Evolutionary conservation across 2,888 invertebrate genomes (phyloP).

Genomic region (Meteorus colon): DNA sequence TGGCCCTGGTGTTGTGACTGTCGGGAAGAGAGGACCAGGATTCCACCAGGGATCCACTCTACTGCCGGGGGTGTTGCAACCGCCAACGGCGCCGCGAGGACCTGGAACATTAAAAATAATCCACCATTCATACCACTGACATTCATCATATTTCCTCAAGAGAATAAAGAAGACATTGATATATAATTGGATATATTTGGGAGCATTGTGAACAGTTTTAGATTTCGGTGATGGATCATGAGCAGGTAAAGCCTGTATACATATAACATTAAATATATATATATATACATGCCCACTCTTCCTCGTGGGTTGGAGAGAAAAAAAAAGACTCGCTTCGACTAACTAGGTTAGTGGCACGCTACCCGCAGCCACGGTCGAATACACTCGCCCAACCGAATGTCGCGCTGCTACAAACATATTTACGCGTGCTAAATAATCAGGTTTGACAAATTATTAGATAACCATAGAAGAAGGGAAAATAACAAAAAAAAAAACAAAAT

Average conservation of each 20-base stretch:
- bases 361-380: constrained; percentile 65
- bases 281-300: constrained; percentile 31
- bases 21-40: constrained; percentile 67
- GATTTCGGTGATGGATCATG: background rate
- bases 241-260: background rate
- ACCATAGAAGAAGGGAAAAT: background rate
- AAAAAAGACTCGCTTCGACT: constrained; percentile 70
- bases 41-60: constrained; percentile 73
- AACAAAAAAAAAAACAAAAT: background rate
- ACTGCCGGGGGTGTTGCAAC: constrained; percentile 72
- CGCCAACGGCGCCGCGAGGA: constrained; percentile 72
- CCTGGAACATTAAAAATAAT: constrained; percentile 60
- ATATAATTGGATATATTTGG: background rate
- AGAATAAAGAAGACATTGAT: constrained; percentile 13
- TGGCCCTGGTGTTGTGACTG: constrained; percentile 66
- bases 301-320: constrained; percentile 32
- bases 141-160: background rate
- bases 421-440: constrained; percentile 33
- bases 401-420: background rate
- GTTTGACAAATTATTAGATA: constrained; percentile 28
- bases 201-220: background rate
- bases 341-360: constrained; percentile 73
- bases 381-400: constrained; percentile 53
- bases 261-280: background rate
- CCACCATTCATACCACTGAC: background rate